These are phyloP conservation scores for Barypeithes pellucidus DNA, from an alignment of 2,888 invertebrate genomes.

Conservation along the genomic window DNA sequence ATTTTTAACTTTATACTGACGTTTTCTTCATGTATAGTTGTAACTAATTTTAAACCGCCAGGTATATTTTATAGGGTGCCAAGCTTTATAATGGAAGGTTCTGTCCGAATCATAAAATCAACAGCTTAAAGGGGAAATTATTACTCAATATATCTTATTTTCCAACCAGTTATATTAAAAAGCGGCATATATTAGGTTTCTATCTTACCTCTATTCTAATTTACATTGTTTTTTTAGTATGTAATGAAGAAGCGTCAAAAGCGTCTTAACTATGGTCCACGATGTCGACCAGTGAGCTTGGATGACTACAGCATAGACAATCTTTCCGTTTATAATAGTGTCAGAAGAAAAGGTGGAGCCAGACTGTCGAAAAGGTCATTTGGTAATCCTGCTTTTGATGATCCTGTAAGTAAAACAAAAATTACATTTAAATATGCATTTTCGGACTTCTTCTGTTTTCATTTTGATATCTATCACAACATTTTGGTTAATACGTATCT, in stretches of 20 bases:
- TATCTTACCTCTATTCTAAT: background rate
- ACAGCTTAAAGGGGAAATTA: no score
- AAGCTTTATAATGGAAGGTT: no score
- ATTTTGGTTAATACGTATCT: constrained; percentile 57
- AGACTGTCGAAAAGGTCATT: constrained; percentile 90
- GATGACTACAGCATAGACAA: constrained; percentile 94
- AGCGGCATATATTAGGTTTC: no score
- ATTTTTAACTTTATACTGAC: no score
- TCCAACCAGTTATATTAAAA: no score
- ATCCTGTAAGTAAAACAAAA: constrained; percentile 78
- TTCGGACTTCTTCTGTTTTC: no score
- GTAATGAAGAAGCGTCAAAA: constrained; percentile 88
- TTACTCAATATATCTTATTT: no score
- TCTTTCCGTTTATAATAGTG: constrained; percentile 86
- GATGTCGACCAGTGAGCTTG: constrained; percentile 90
- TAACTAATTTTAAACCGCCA: no score
- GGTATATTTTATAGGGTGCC: no score
- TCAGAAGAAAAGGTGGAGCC: constrained; percentile 82
- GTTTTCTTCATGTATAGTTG: no score
- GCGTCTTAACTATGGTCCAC: constrained; percentile 86
- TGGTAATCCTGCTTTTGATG: constrained; percentile 93
- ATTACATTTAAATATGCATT: no score
- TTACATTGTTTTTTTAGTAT: constrained; percentile 74
- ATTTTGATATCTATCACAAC: background rate
- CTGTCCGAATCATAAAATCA: no score